phyloP scores from a whole-genome alignment of 2,888 invertebrate genomes.

The Lochmaea capreae region DNA sequence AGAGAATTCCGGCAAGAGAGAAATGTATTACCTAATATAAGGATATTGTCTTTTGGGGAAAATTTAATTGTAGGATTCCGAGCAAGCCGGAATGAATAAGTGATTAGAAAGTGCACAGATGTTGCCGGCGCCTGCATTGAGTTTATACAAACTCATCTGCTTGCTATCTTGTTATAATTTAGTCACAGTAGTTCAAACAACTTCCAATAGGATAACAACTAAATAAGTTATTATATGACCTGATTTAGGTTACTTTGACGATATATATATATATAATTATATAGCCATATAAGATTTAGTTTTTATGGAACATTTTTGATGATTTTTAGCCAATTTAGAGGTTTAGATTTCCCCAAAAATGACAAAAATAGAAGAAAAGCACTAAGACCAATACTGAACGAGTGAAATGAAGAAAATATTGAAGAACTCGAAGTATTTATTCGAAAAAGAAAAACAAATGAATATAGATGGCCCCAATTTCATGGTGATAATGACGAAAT shows the following conservation, averaged over 20 bases:
- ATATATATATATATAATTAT: too few species aligned
- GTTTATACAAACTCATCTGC: conserved; percentile 33
- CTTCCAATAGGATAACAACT: not conserved
- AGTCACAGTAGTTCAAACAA: conserved; percentile 4
- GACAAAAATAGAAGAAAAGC: too few species aligned
- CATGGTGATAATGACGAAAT: too few species aligned
- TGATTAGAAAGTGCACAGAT: conserved; percentile 43
- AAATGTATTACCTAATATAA: conserved; percentile 64
- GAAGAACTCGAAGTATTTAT: too few species aligned
- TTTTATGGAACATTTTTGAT: too few species aligned
- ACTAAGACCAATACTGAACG: too few species aligned
- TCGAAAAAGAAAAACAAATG: too few species aligned
- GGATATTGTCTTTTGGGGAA: conserved; percentile 61
- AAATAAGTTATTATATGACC: not conserved
- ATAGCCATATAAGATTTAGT: too few species aligned
- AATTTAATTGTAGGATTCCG: conserved; percentile 59
- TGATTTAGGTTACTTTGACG: not conserved
- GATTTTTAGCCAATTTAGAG: too few species aligned
- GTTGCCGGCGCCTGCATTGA: conserved; percentile 33
- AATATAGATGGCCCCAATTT: too few species aligned
- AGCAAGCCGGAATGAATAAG: conserved; percentile 43
- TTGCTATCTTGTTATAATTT: not conserved
- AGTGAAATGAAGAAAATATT: too few species aligned
- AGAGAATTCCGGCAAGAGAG: conserved; percentile 60
- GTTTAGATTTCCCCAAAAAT: too few species aligned